Evolutionary conservation across 2,113 vertebrate species (phyloP).

Genomic region (Syngnathus typhle): DNA sequence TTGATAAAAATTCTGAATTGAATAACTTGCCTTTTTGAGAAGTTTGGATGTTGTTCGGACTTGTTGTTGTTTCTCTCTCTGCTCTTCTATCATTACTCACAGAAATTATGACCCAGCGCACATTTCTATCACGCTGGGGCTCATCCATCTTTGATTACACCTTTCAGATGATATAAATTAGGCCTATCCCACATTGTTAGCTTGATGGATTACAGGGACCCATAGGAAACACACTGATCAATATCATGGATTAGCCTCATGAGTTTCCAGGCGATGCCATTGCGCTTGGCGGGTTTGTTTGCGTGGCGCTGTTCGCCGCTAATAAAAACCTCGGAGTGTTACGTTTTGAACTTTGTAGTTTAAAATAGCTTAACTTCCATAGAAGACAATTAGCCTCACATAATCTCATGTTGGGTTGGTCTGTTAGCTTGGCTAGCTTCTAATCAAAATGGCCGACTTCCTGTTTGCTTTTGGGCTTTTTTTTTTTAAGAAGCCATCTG

Average conservation of each 20-base stretch:
- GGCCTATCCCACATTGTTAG: constrained; percentile 62
- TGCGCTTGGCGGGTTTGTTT: constrained; percentile 33
- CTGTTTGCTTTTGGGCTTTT: too few relatives aligned
- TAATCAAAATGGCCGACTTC: too few relatives aligned
- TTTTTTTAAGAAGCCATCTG: too few relatives aligned
- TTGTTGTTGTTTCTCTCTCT: constrained; percentile 40
- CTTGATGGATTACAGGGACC: constrained; percentile 69
- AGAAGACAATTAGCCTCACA: too few relatives aligned
- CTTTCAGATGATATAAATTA: constrained; percentile 75
- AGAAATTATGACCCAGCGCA: constrained; percentile 63
- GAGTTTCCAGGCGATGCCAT: constrained; percentile 61
- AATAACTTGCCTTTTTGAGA: constrained; percentile 1
- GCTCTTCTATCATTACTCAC: constrained; percentile 57
- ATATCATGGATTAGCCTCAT: constrained; percentile 70
- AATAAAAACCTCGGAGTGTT: constrained; percentile 14
- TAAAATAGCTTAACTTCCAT: not conserved
- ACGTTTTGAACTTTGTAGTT: constrained; percentile 28
- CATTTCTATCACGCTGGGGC: constrained; percentile 66
- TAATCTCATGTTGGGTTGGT: too few relatives aligned
- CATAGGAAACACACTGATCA: constrained; percentile 70
- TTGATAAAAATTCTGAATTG: not conserved
- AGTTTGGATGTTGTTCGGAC: constrained; percentile 19
- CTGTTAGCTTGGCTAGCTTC: too few relatives aligned
- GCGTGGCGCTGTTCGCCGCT: constrained; percentile 11
- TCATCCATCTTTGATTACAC: constrained; percentile 75